phyloP scores from a whole-genome alignment of 2,113 vertebrate species.

The Hylia prasina region DNA sequence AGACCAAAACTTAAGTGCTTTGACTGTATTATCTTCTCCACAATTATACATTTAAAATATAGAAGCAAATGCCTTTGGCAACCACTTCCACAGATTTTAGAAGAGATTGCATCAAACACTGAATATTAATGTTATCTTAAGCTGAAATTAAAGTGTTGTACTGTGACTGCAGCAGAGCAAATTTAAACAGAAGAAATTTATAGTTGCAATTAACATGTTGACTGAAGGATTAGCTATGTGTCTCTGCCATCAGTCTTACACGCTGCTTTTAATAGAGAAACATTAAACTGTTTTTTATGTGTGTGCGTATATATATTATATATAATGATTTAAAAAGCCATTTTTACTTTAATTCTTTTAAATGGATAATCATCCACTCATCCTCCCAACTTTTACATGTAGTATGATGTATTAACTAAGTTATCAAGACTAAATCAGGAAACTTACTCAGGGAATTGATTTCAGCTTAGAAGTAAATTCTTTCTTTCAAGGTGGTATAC shows the following conservation, averaged over 20 bases:
- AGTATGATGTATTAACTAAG: background rate
- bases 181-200: conserved; percentile 10
- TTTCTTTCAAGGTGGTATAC: background rate
- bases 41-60: background rate
- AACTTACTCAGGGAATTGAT: background rate
- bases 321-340: background rate
- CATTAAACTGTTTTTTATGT: background rate
- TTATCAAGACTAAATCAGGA: background rate
- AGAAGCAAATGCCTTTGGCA: background rate
- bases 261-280: background rate
- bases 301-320: fast-evolving
- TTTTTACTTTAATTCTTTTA: background rate
- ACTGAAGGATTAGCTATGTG: background rate
- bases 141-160: background rate
- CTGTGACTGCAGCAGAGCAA: background rate
- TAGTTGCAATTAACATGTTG: conserved; percentile 30
- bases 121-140: background rate
- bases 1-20: background rate
- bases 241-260: background rate
- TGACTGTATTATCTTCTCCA: background rate
- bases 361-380: background rate
- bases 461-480: background rate
- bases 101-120: background rate
- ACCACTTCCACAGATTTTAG: background rate
- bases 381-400: background rate